phyloP scores from a whole-genome alignment of 2,797 vertebrate genomes.

The Pipistrellus pygmaeus region DNA sequence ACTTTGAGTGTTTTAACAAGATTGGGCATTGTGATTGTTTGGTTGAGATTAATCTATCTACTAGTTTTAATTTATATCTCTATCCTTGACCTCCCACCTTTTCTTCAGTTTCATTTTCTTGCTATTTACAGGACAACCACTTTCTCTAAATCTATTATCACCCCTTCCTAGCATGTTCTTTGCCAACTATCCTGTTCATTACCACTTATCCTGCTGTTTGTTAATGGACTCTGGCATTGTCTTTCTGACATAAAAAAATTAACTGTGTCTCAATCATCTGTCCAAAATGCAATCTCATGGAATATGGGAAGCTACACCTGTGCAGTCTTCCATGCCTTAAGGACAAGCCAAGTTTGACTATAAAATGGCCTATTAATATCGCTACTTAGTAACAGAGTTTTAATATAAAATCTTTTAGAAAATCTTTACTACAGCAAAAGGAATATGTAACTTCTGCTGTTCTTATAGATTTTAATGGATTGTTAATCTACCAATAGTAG shows the following conservation, averaged over 20 bases:
- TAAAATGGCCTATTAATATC: constrained; percentile 83
- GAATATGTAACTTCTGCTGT: constrained; percentile 79
- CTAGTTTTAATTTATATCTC: constrained; percentile 53
- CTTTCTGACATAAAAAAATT: constrained; percentile 55
- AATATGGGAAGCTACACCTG: constrained; percentile 35
- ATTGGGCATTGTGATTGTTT: background rate
- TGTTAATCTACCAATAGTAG: constrained; percentile 86
- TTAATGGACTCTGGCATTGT: constrained; percentile 65
- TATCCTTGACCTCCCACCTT: constrained; percentile 15
- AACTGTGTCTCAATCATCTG: constrained; percentile 65
- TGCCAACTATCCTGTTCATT: constrained; percentile 36
- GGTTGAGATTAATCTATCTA: background rate
- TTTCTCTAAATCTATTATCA: constrained; percentile 60
- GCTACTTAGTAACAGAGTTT: constrained; percentile 79
- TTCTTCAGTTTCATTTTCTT: constrained; percentile 39
- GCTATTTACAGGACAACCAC: background rate
- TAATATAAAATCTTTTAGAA: constrained; percentile 86
- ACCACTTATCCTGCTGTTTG: constrained; percentile 56
- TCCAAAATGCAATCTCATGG: constrained; percentile 49
- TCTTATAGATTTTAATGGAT: constrained; percentile 87
- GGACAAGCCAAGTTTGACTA: constrained; percentile 59
- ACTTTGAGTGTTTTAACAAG: background rate
- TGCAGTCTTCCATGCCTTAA: constrained; percentile 60
- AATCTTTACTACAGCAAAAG: constrained; percentile 81
- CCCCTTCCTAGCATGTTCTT: background rate